Conservation (phyloP, 2,113 vertebrate genomes). For the Tetraodon nigroviridis region DNA sequence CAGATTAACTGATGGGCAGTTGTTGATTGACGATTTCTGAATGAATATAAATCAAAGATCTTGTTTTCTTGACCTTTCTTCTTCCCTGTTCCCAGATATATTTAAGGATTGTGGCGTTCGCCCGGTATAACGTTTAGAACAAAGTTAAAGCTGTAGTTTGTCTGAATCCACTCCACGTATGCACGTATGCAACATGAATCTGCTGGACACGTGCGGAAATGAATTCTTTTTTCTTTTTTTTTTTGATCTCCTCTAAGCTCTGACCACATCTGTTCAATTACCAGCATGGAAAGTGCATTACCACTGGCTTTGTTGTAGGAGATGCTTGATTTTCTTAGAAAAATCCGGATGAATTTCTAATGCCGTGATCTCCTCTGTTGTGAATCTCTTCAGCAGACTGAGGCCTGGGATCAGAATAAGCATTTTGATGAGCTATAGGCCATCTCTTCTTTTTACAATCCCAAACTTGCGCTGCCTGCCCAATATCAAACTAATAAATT, state of each 20-base stretch:
- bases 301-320: conserved; percentile 73
- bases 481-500: conserved; percentile 83
- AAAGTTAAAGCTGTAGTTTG: conserved; percentile 41
- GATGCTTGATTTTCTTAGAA: conserved; percentile 70
- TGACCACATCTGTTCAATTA: conserved; percentile 76
- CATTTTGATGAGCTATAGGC: conserved; percentile 73
- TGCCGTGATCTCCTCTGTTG: conserved; percentile 63
- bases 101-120: neutral
- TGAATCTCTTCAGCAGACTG: conserved; percentile 53
- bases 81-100: neutral
- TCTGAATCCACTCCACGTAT: conserved; percentile 55
- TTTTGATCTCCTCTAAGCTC: conserved; percentile 54
- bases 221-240: conserved; percentile 53
- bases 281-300: conserved; percentile 73
- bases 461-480: conserved; percentile 72
- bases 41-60: too few relatives aligned
- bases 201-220: conserved; percentile 55
- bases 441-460: conserved; percentile 70
- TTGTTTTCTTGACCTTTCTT: too few relatives aligned
- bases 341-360: conserved; percentile 71
- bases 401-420: conserved; percentile 62
- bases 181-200: conserved; percentile 65
- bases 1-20: too few relatives aligned
- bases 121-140: neutral
- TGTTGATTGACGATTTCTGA: too few relatives aligned